Base-by-base conservation (phyloP, 2,113 vertebrate genomes). In the Diglossa brunneiventris region DNA sequence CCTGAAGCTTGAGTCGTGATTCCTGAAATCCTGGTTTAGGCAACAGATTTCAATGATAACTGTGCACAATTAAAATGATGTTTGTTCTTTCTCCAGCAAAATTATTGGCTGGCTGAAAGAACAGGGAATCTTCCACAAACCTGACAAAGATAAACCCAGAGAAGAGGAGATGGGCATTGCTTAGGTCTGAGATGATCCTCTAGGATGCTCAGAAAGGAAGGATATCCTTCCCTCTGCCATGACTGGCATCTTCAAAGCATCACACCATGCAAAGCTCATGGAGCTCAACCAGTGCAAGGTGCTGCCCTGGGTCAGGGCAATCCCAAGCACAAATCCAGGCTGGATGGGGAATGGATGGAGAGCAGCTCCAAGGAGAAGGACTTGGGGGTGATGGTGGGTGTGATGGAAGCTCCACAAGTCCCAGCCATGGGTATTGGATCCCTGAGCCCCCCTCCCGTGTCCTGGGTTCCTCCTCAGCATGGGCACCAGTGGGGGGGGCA, bases 361-460 rank as follows among this genome's bases (percentile, higher is more conserved):
- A 42, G n/a, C 47, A 63, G 41, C 41, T 41, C 24, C 11, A 20
- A 55, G 73, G 64, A 69, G 50, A 13, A 22, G 42, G 35, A 17
- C 5, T 31, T 15, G 15, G 59, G 15, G 14, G 6, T 64, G 26
- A 4, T 33, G 68, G 13, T 37, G 59, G 31, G 19, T 50, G 12
- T 13, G 27, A n/a, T n/a, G n/a, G n/a, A 20, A 58, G 8, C 33
- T 66, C 27, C 1, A 8, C 44, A 30, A 28, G 6, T 6, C 27
- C 42, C 26, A 42, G 42, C 35, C 1, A 0, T 26, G 50, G 28
- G 30, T 50, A 13, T 0, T 4, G 1, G 20, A 41, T 31, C 35
- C 31, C 59, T 50, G 42, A 88, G 33, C 3, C 3, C 0, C 0
- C 33, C 5, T 0, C 7, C 5, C 0, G 0, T 21, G 35, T 18